phyloP scores from a whole-genome alignment of 2,797 vertebrate genomes.

The Lagodon rhomboides region DNA sequence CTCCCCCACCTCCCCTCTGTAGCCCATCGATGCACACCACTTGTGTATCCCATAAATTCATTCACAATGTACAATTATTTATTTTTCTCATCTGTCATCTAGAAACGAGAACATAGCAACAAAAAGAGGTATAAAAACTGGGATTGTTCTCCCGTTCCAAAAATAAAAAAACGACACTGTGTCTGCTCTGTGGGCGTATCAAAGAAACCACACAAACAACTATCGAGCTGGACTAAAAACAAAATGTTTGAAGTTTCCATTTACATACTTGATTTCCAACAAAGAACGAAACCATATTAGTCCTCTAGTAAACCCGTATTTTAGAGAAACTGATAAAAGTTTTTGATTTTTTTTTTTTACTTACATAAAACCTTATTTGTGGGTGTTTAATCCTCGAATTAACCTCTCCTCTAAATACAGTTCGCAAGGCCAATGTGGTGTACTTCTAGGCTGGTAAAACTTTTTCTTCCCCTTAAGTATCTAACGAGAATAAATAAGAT shows the following conservation, averaged over 20 bases:
- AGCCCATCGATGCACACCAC: slow-evolving; percentile 75
- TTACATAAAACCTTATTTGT: slow-evolving; percentile 73
- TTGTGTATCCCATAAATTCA: slow-evolving; percentile 79
- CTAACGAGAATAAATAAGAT: slow-evolving; percentile 81
- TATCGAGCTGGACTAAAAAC: slow-evolving; percentile 51
- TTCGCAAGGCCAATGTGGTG: slow-evolving; percentile 90
- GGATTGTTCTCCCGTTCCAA: slow-evolving; percentile 67
- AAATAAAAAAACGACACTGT: slow-evolving; percentile 58
- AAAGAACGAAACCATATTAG: slow-evolving; percentile 83
- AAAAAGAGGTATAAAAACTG: slow-evolving; percentile 84
- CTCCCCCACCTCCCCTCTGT: not conserved
- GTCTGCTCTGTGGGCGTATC: slow-evolving; percentile 57
- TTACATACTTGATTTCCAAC: slow-evolving; percentile 78
- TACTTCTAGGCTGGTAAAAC: slow-evolving; percentile 86
- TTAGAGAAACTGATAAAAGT: slow-evolving; percentile 79
- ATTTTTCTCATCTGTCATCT: slow-evolving; percentile 66
- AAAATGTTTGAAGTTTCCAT: slow-evolving; percentile 45
- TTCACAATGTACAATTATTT: slow-evolving; percentile 83
- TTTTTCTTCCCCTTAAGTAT: slow-evolving; percentile 64
- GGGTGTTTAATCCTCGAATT: slow-evolving; percentile 75
- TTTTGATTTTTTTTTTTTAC: slow-evolving; percentile 55
- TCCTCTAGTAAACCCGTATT: slow-evolving; percentile 87
- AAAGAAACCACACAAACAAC: slow-evolving; percentile 64
- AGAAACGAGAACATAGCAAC: slow-evolving; percentile 71
- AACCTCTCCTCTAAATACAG: slow-evolving; percentile 84